Conservation (phyloP, 1,140 invertebrate genomes). For the Eufriesea mexicana region DNA sequence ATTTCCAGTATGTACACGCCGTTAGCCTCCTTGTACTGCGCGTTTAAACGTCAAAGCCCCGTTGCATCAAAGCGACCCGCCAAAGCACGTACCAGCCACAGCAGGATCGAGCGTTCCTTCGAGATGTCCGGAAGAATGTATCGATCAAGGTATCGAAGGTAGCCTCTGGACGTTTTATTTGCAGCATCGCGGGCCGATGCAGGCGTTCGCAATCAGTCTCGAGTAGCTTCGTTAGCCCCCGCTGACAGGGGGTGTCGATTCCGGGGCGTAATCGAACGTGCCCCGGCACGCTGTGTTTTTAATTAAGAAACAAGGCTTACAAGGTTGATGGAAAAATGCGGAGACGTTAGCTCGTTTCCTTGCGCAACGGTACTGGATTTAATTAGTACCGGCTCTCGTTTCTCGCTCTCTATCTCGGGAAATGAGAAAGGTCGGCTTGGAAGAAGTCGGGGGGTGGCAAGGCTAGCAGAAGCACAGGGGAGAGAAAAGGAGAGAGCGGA, state of each 20-base stretch:
- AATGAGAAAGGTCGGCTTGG: conserved; percentile 36
- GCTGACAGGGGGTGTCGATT: conserved; percentile 7
- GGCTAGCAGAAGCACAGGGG: not conserved
- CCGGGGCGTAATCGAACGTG: conserved; percentile 10
- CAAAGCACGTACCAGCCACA: too few species aligned
- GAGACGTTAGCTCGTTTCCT: conserved; percentile 54
- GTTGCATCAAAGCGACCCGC: too few species aligned
- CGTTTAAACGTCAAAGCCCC: too few species aligned
- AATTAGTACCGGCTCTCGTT: conserved; percentile 65
- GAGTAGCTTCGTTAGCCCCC: conserved; percentile 17
- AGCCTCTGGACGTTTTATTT: conserved; percentile 4
- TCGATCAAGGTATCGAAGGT: conserved; percentile 1
- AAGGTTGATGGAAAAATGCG: conserved; percentile 51
- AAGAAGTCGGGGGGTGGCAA: conserved; percentile 6
- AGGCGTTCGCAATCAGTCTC: not conserved
- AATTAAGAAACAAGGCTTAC: conserved; percentile 64
- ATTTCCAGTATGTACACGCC: too few species aligned
- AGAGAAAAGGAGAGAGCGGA: not conserved
- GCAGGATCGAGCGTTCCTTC: too few species aligned
- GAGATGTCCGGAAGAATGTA: not conserved
- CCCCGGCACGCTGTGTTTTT: conserved; percentile 48
- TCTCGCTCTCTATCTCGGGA: conserved; percentile 29
- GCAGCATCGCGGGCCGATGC: not conserved
- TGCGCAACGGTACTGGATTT: conserved; percentile 63
- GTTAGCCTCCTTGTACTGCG: too few species aligned